Conservation (phyloP, 2,888 invertebrate species). For the Yponomeuta sedellus region DNA sequence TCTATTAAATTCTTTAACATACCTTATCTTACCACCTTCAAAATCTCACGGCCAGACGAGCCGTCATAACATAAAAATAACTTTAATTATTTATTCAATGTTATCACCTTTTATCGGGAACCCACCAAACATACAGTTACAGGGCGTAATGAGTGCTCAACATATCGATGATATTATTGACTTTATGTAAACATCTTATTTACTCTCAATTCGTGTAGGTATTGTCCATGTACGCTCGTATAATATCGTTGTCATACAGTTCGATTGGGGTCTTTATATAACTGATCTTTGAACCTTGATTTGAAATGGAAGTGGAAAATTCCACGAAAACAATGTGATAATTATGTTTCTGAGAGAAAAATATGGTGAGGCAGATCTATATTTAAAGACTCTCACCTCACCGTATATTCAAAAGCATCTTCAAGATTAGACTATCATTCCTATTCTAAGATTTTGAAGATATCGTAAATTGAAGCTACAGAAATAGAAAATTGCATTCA, state of each 20-base stretch:
- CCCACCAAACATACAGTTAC: background rate
- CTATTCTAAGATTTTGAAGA: no score
- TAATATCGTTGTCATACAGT: conserved; percentile 4
- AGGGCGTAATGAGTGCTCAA: background rate
- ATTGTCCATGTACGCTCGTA: background rate
- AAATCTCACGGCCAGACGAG: background rate
- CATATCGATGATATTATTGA: background rate
- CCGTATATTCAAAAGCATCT: no score
- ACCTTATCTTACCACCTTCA: conserved; percentile 4
- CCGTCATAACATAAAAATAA: conserved; percentile 1
- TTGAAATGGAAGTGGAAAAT: conserved; percentile 10
- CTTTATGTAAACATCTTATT: background rate
- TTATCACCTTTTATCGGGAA: background rate
- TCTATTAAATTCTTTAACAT: background rate
- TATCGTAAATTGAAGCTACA: background rate
- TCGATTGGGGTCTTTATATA: background rate
- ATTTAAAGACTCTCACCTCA: no score
- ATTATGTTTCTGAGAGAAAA: background rate
- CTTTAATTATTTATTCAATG: background rate
- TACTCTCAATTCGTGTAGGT: background rate
- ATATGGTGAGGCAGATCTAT: background rate
- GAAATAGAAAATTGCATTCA: background rate
- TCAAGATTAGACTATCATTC: no score
- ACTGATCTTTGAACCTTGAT: background rate
- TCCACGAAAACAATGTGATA: background rate